Base-by-base conservation (phyloP, 2,797 vertebrate species). In the Crax fasciolata region DNA sequence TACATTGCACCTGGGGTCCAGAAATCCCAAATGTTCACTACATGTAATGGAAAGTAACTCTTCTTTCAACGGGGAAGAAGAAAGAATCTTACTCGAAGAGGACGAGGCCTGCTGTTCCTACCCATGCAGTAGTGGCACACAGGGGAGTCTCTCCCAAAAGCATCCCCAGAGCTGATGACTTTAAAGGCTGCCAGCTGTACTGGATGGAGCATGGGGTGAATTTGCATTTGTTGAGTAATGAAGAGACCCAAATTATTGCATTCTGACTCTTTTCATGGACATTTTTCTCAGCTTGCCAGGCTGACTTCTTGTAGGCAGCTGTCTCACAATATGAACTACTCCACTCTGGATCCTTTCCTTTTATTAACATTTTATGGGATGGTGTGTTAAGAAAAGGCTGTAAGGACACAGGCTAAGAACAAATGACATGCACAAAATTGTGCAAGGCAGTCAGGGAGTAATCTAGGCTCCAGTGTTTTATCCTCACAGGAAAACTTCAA, bases 231-330 rank as follows among this genome's bases (percentile, higher is more conserved):
- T 18, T 27, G 48, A n/a, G 39, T n/a, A 70, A 84, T 5, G n/a
- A 72, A 68, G 8, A 75, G 39, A 89, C 62, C 2, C 11, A 57
- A 61, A 82, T 49, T 8, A 6, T 43, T 75, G 10, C 65, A 30
- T 14, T 58, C 44, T 62, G 52, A 4, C 44, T 67, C 48, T 71
- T 57, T 71, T 44, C 3, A 70, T 62, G 48, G 62, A 21, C 13
- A 2, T 65, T 68, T 85, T 78, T 28, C n/a, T 63, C 71, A 30
- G 15, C 58, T 79, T 85, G 35, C 28, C 61, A 59, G 43, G 54
- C 20, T 80, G 46, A 17, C 17, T 85, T 83, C 79, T 44, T 68
- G 52, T 58, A 89, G 73, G 41, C 65, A 85, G 54, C 41, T 48
- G 28, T 41, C 41, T 62, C 46, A 48, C 43, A 55, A 3, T 4